phyloP scores from a whole-genome alignment of 2,113 vertebrate species.

The Phaetusa simplex region DNA sequence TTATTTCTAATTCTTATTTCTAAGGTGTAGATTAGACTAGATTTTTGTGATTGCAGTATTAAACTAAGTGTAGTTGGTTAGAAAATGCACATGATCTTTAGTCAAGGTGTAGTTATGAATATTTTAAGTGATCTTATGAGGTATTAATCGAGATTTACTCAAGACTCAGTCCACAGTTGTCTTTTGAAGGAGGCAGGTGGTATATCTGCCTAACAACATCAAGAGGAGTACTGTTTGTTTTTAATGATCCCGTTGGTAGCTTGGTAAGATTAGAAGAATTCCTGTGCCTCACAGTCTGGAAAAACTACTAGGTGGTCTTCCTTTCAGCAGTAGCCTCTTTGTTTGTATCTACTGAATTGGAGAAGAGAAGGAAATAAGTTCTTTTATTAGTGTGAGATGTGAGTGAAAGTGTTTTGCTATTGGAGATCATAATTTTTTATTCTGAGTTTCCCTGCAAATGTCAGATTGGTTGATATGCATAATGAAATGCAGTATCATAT shows the following conservation, averaged over 20 bases:
- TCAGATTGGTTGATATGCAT: neutral
- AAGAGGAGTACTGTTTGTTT: neutral
- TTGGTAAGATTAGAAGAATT: neutral
- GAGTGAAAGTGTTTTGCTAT: neutral
- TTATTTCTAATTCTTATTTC: neutral
- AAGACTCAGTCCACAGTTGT: neutral
- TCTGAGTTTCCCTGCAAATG: neutral
- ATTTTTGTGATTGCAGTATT: neutral
- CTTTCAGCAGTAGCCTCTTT: neutral
- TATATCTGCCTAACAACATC: neutral
- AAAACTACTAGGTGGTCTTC: neutral
- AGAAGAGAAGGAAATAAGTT: neutral
- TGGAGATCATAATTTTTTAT: neutral
- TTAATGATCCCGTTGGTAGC: rapidly evolving
- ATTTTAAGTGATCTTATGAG: neutral
- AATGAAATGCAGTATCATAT: neutral
- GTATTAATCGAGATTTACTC: neutral
- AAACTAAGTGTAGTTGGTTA: neutral
- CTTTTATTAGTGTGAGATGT: neutral
- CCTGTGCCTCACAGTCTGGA: neutral
- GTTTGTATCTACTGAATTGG: neutral
- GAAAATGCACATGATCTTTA: neutral
- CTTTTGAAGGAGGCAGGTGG: neutral
- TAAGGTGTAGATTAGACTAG: neutral
- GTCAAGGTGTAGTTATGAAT: neutral